phyloP scores from a whole-genome alignment of 1,140 invertebrate genomes.

The Euwallacea fornicatus region DNA sequence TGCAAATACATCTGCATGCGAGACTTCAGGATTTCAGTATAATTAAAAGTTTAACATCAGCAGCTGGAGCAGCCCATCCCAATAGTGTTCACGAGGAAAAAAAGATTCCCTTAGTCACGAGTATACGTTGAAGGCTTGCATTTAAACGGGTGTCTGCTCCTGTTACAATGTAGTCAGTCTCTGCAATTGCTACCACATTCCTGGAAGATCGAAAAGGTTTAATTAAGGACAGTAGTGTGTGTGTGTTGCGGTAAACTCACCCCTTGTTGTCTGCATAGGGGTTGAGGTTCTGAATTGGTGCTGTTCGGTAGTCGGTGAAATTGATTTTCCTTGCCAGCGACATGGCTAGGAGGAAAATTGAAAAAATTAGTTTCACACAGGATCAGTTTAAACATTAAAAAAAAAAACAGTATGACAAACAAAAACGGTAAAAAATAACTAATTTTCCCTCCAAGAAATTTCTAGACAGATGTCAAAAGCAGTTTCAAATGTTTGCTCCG shows the following conservation, averaged over 20 bases:
- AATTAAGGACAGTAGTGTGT: background rate
- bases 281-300: conserved; percentile 66
- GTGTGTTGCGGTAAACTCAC: conserved; percentile 54
- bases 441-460: too few relatives aligned
- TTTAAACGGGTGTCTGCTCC: conserved; percentile 93
- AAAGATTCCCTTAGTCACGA: conserved; percentile 83
- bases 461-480: too few relatives aligned
- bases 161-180: conserved; percentile 61
- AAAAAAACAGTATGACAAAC: too few relatives aligned
- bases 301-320: conserved; percentile 63
- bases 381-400: too few relatives aligned
- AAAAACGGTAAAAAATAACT: too few relatives aligned
- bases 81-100: conserved; percentile 75
- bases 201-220: conserved; percentile 54
- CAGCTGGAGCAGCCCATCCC: conserved; percentile 90
- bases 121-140: conserved; percentile 88
- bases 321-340: background rate
- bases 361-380: too few relatives aligned
- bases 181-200: conserved; percentile 89
- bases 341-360: background rate
- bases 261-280: conserved; percentile 79
- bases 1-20: conserved; percentile 94
- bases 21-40: conserved; percentile 83
- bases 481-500: too few relatives aligned
- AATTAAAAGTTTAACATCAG: conserved; percentile 94